Evolutionary conservation across 2,888 invertebrate species (phyloP).

Genomic region (Anthophora plumipes): DNA sequence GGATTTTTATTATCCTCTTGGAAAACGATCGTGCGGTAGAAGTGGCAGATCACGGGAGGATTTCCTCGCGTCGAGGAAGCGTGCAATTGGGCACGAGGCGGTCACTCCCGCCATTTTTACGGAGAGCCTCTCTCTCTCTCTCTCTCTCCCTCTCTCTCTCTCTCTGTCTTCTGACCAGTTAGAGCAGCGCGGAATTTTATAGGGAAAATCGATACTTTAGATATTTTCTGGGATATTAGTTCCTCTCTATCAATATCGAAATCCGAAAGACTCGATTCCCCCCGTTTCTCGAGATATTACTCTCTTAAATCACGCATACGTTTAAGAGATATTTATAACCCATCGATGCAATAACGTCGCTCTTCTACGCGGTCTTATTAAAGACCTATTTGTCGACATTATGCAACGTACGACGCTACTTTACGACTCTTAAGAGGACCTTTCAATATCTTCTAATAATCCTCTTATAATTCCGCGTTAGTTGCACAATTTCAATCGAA

Average conservation of each 20-base stretch:
- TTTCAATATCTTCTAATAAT: not conserved
- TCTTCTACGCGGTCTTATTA: conserved; percentile 44
- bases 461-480: too few species aligned
- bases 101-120: conserved; percentile 65
- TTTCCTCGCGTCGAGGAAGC: conserved; percentile 32
- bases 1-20: conserved; percentile 54
- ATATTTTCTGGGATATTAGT: conserved; percentile 71
- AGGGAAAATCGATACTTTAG: conserved; percentile 63
- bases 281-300: conserved; percentile 40
- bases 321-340: conserved; percentile 43
- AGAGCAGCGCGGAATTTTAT: conserved; percentile 66
- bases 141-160: too few species aligned
- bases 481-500: not conserved
- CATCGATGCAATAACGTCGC: conserved; percentile 22
- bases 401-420: conserved; percentile 13
- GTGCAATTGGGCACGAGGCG: conserved; percentile 53
- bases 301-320: conserved; percentile 30
- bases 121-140: conserved; percentile 27
- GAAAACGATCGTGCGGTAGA: conserved; percentile 39
- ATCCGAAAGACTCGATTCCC: conserved; percentile 27
- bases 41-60: conserved; percentile 42
- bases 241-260: conserved; percentile 38
- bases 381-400: conserved; percentile 26
- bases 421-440: not conserved
- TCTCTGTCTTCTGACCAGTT: too few species aligned